Evolutionary conservation across 2,888 invertebrate genomes (phyloP), one percentile per base, ranked within the genome.

Genomic region (Zaprionus lineosus): DNA sequence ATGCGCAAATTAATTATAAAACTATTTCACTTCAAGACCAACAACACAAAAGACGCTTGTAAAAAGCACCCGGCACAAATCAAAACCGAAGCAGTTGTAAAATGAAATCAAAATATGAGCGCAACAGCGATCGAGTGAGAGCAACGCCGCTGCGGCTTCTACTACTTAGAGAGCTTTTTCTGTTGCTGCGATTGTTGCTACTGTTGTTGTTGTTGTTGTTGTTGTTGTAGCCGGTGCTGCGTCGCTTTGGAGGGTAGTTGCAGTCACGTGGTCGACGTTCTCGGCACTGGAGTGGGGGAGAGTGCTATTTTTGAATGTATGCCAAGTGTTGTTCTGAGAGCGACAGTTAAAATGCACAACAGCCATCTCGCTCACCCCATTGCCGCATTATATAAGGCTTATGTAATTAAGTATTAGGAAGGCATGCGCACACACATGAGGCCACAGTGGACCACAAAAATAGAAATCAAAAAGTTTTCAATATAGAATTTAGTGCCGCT

Each of bases 381-480:
- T 53, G 67, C 36, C 19, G 33, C 36, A 28, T 85, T 86, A 87
- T 85, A 86, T 86, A 87, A 87, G 68, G 34, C 73, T 86, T 87
- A 86, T 86, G 84, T 86, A 86, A 86, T 70, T 41, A 62, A 61
- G 66, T 66, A 57, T 46, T 34, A 46, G 55, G 21, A 57, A 56
- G 66, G 75, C 79, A 83, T 72, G 81, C 81, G 83, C 81, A 83
- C 68, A 76, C 81, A 79, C 81, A 79, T 61, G 56, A 46, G 21
- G 55, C 50, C 63, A 79, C 82, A 82, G 82, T 81, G 72, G 65
- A 37, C 39, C 40, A 51, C 48, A 44, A 63, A 77, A 78, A 82
- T 78, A 84, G 77, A 65, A 52, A 58, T 57, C 31, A 47, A 64
- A 51, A 44, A 67, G 37, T 51, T 34, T 47, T 37, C 29, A 14